Base-by-base conservation (phyloP, 2,888 invertebrate genomes). In the Polylopha cassiicola region DNA sequence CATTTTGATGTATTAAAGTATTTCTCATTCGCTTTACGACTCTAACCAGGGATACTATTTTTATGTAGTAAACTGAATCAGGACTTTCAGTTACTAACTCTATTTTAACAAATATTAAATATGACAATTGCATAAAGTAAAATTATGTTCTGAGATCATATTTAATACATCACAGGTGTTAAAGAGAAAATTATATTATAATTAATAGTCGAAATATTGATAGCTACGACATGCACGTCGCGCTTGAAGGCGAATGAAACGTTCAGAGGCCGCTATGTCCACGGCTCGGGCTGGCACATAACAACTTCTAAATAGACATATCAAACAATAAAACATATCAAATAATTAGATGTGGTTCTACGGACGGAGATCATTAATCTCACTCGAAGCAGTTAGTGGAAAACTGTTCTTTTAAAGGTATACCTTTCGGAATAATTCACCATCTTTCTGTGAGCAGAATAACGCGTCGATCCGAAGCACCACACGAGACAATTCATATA, bases 91-190 rank as follows among this genome's bases (percentile, higher is more conserved):
- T 61, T 63, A 71, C 70, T 69, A 70, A 70, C 56, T 63, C 65
- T 76, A 76, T 72, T 76, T 68, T 67, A 67, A 63, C 66, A 62
- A 66, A 67, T 65, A 79, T 79, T 79, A 78, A 76, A 80, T 75
- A 82, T 79, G 84, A 80, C 71, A 72, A 75, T 75, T 75, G 76
- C 66, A 76, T 78, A 79, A 72, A 81, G 76, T 77, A 72, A 74
- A 79, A 85, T 85, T 76, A 86, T 84, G 76, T 82, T 79, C 77
- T 87, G 88, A 88, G 88, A 89, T 89, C 89, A 88, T 87, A 86
- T 86, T 87, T 88, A 88, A 88, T 88, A 88, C 88, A 88, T 88
- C 88, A 89, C 88, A 89, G 88, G 87, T 87, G 87, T 88, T 85
- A 79, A 74, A 82, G 77, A 78, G 81, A 73, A 76, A 66, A 70